Conservation (phyloP, 2,888 invertebrate species). For the Pollenia labialis region DNA sequence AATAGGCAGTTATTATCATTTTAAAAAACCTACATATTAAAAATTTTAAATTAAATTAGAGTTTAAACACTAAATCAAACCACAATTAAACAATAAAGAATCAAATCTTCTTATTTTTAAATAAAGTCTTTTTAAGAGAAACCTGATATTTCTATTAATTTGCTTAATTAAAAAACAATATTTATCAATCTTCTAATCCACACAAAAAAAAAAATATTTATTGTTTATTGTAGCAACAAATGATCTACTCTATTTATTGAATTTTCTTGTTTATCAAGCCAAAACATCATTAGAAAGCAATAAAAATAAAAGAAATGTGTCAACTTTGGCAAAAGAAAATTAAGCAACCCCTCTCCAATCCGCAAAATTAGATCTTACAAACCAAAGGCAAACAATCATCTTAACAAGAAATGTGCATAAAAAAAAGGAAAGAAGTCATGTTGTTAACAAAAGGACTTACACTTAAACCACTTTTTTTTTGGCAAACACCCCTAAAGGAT, state of each 20-base stretch:
- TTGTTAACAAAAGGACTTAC: conserved; percentile 49
- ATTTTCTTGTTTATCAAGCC: not conserved
- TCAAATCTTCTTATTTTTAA: no score
- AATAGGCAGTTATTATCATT: no score
- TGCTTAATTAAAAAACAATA: not conserved
- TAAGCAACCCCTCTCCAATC: not conserved
- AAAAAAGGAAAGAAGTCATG: conserved; percentile 41
- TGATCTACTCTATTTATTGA: conserved; percentile 21
- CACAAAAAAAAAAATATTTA: conserved; percentile 12
- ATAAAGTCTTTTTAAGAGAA: not conserved
- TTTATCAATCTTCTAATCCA: not conserved
- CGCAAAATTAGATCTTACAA: conserved; percentile 38
- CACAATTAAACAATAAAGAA: no score
- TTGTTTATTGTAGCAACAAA: conserved; percentile 34
- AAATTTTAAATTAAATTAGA: no score
- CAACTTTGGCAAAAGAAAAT: not conserved
- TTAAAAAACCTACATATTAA: no score
- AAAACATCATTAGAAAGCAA: conserved; percentile 34
- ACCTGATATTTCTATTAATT: not conserved
- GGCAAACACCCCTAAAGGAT: conserved; percentile 2
- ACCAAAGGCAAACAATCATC: conserved; percentile 2
- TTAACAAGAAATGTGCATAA: conserved; percentile 19
- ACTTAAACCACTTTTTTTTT: not conserved
- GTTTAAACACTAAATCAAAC: no score
- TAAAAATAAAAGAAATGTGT: not conserved